A percentile compares a stretch with the other conserved stretches of the same genome.
Evolutionary conservation across 1,140 invertebrate genomes (phyloP).

Genomic region (Oedothorax gibbosus): DNA sequence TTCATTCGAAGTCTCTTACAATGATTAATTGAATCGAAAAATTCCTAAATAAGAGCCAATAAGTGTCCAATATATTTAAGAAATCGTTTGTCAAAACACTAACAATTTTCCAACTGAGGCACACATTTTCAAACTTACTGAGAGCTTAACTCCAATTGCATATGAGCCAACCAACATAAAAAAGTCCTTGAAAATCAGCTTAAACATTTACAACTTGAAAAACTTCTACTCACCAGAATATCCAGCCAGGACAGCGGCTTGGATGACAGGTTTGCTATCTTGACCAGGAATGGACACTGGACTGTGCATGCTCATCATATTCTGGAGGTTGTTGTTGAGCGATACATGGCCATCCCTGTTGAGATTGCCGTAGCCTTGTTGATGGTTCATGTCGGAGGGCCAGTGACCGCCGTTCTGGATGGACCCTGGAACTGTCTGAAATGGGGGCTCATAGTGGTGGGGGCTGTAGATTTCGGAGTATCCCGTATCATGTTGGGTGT

Average conservation of each 20-base stretch:
- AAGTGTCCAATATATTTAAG: no score
- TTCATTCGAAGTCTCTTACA: no score
- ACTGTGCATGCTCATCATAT: constrained; percentile 48
- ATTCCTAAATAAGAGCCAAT: no score
- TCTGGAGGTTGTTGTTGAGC: constrained; percentile 43
- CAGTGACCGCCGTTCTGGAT: constrained; percentile 63
- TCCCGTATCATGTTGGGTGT: constrained; percentile 71
- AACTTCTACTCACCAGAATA: constrained; percentile 45
- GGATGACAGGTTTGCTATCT: constrained; percentile 80
- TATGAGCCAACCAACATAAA: no score
- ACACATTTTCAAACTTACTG: background rate
- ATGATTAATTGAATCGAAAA: no score
- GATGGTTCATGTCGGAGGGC: constrained; percentile 63
- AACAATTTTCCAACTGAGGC: no score
- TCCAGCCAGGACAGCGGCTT: constrained; percentile 78
- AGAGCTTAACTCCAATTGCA: no score
- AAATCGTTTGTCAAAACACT: no score
- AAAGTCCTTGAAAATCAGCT: background rate
- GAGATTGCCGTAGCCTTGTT: constrained; percentile 58
- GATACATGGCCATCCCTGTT: constrained; percentile 49
- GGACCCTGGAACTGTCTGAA: constrained; percentile 83
- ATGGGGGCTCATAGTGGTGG: constrained; percentile 77
- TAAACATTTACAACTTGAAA: background rate
- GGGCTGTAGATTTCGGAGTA: constrained; percentile 75
- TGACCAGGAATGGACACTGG: constrained; percentile 44